phyloP scores from a whole-genome alignment of 2,113 vertebrate genomes.

The Triplophysa siluroides region DNA sequence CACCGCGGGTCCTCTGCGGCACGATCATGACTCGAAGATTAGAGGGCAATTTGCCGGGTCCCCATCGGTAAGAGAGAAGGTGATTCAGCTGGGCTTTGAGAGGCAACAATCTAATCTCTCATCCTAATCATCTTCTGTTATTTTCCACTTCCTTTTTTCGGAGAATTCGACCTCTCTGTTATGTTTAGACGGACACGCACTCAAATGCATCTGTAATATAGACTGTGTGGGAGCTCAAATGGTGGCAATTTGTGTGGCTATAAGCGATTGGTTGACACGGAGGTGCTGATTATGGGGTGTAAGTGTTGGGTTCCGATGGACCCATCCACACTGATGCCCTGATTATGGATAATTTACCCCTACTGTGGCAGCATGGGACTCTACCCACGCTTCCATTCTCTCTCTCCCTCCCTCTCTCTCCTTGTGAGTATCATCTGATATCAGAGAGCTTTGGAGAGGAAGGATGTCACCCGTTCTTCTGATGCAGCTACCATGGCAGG shows the following conservation, averaged over 20 bases:
- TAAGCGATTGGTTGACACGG: conserved; percentile 57
- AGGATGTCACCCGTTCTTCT: conserved; percentile 36
- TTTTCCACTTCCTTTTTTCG: neutral
- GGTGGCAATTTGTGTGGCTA: conserved; percentile 55
- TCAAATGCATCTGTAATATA: conserved; percentile 47
- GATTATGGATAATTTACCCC: conserved; percentile 61
- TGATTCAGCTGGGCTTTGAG: conserved; percentile 21
- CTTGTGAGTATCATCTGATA: conserved; percentile 26
- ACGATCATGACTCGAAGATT: conserved; percentile 35
- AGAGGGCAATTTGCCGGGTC: conserved; percentile 27
- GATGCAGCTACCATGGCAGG: conserved; percentile 36
- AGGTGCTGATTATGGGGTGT: conserved; percentile 57
- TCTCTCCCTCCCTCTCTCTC: conserved; percentile 17
- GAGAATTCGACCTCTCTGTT: conserved; percentile 37
- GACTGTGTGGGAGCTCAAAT: conserved; percentile 57
- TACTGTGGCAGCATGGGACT: conserved; percentile 53
- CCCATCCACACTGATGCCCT: conserved; percentile 58
- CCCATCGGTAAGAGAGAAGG: conserved; percentile 12
- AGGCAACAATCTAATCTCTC: conserved; percentile 29
- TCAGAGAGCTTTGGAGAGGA: conserved; percentile 34
- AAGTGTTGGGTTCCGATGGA: conserved; percentile 59
- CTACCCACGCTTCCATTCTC: conserved; percentile 50
- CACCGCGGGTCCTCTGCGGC: neutral
- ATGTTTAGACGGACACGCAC: conserved; percentile 38
- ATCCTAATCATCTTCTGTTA: conserved; percentile 28